Evolutionary conservation across 2,797 vertebrate genomes (phyloP), one percentile per base, ranked within the genome.

Genomic region (Sardinella longiceps): DNA sequence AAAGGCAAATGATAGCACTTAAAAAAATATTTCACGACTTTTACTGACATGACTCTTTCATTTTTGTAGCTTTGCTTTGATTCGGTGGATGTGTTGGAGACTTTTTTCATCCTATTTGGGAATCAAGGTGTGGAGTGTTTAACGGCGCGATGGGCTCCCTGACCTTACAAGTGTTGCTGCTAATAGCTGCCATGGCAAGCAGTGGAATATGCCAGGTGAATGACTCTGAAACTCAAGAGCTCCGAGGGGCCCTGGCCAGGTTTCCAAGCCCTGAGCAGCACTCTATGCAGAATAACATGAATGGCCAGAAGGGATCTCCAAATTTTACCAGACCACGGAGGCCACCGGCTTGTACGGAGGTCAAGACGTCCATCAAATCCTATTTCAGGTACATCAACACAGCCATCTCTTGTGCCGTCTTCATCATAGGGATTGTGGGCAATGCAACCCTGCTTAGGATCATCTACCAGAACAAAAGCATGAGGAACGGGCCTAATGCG

Each of bases 381-480:
- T 96, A 94, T 84, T 98, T 99, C 91, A 98, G 96, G 90, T 97
- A 98, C 92, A 97, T 99, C 89, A 99, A 97, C 96, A 98, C 98
- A 0, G 85, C 96, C 11, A 96, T 99, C 87, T 97, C 97, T 80
- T 96, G 97, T 83, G 88, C 94, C 39, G 97, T 99, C 93, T 98
- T 99, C 91, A 96, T 98, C 90, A 95, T 99, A 39, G 98, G 98
- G 83, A 94, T 99, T 93, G 96, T 99, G 43, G 98, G 98, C 83
- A 99, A 99, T 48, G 96, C 96, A 86, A 98, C 98, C 45, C 95
- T 99, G 89, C 94, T 99, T 88, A 96, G 96, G 96, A 99, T 99
- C 94, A 99, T 99, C 93, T 99, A 98, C 93, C 95, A 98, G 93
- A 97, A 99, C 94, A 99, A 99, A 94, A 98, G 98, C 82, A 99